Conservation (phyloP, 2,888 invertebrate genomes). For the Noctua comes region DNA sequence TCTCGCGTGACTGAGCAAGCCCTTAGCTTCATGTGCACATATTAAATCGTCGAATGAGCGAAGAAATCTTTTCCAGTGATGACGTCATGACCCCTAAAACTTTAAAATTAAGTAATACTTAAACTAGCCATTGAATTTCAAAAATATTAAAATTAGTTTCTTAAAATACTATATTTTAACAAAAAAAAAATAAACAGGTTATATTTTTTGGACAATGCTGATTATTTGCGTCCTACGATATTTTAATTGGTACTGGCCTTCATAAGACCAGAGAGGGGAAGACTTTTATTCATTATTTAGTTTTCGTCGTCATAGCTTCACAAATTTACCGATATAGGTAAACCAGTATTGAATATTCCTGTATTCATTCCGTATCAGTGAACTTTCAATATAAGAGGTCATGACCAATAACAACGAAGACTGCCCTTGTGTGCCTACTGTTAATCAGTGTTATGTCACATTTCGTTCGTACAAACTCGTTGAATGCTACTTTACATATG, state of each 20-base stretch:
- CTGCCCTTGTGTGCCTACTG: slow-evolving; percentile 5
- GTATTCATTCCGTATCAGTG: slow-evolving; percentile 26
- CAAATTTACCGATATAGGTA: background rate
- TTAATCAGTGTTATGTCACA: background rate
- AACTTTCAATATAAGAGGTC: slow-evolving; percentile 40
- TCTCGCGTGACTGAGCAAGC: too few species aligned
- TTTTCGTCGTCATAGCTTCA: background rate
- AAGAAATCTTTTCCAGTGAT: too few species aligned
- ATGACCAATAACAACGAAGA: slow-evolving; percentile 20
- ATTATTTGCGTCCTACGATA: background rate
- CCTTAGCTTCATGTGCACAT: too few species aligned
- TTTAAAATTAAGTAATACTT: too few species aligned
- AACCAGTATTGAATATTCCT: slow-evolving; percentile 3
- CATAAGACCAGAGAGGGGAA: background rate
- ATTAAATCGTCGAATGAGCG: too few species aligned
- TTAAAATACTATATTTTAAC: too few species aligned
- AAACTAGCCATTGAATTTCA: too few species aligned
- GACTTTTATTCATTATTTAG: background rate
- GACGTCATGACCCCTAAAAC: too few species aligned
- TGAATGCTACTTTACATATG: background rate
- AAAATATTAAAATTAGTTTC: too few species aligned
- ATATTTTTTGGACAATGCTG: too few species aligned
- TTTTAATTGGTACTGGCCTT: background rate
- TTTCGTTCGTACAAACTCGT: background rate
- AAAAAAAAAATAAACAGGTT: too few species aligned